Base-by-base conservation (phyloP, 2,888 invertebrate species). In the Liposcelis brunnea region DNA sequence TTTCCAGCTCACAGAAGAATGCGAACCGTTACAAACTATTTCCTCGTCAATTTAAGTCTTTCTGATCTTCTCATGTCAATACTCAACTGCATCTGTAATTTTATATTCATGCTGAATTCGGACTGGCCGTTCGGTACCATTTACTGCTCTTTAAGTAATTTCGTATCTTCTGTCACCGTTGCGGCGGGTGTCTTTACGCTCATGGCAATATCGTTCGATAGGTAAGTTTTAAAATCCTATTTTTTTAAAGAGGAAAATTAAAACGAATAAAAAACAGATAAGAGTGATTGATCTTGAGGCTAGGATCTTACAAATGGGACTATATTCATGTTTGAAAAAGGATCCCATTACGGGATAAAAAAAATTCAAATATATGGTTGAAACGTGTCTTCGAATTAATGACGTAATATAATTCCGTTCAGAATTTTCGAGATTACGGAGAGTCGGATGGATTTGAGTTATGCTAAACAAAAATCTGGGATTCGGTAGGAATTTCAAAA, bases 101-200 rank as follows among this genome's bases (percentile, higher is more conserved):
- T 68, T 55, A 60, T 65, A 38, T 71, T 66, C 57, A 66, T 71
- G 60, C 52, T 72, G 45, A 64, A 75, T 48, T 72, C 58, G 42
- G 57, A 70, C 55, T 74, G 74, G 74, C 66, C 67, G 44, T 72
- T 72, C 49, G 72, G 71, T 2, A 52, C 59, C 4, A 53, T 60
- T 46, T 69, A 70, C 56, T 74, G 74, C 57, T 65, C 65, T 44
- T 63, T 72, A 52, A 67, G 67, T 52, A 68, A 68, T 55, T 69
- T 72, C 54, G 68, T 72, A 45, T 67, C 70, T 3, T 66, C 69
- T 47, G 66, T 70, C 46, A 70, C 72, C 2, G 70, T 73, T 6
- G 66, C 70, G 1, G 66, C 70, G 10, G 70, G 69, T 47, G 72
- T 72, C 8, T 67, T 73, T 54, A 74, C 72, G 1, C 65, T 74